phyloP scores from a whole-genome alignment of 1,140 invertebrate species.

The Zaprionus taronus region DNA sequence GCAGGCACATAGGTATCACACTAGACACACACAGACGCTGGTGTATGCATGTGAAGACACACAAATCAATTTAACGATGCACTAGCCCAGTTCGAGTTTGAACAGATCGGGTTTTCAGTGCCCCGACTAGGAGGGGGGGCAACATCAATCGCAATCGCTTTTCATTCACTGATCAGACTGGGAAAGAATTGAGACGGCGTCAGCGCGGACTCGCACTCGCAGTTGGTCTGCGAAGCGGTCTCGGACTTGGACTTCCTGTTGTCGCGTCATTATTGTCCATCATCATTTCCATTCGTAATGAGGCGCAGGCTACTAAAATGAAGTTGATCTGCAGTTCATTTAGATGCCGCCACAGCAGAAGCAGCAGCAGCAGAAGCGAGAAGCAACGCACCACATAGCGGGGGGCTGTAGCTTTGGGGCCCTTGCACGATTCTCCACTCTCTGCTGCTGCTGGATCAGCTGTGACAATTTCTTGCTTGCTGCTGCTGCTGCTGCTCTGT shows the following conservation, averaged over 20 bases:
- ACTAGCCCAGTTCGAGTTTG: slow-evolving; percentile 72
- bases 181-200: slow-evolving; percentile 20
- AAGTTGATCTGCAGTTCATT: slow-evolving; percentile 79
- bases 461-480: slow-evolving; percentile 61
- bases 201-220: not conserved
- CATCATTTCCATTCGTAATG: slow-evolving; percentile 83
- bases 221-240: not conserved
- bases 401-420: slow-evolving; percentile 52
- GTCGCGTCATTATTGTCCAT: slow-evolving; percentile 83
- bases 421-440: slow-evolving; percentile 34
- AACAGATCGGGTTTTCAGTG: slow-evolving; percentile 32
- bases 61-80: slow-evolving; percentile 83
- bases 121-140: slow-evolving; percentile 16
- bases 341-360: slow-evolving; percentile 69
- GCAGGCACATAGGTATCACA: not conserved
- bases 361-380: slow-evolving; percentile 20
- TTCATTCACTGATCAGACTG: slow-evolving; percentile 42
- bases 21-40: not conserved
- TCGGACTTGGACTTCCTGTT: slow-evolving; percentile 75
- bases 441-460: slow-evolving; percentile 56
- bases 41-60: slow-evolving; percentile 37
- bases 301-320: slow-evolving; percentile 78
- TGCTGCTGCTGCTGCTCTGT: not conserved
- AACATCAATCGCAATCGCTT: slow-evolving; percentile 58
- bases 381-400: slow-evolving; percentile 7